Evolutionary conservation across 2,797 vertebrate species (phyloP).

Genomic region (Ciconia nigra): DNA sequence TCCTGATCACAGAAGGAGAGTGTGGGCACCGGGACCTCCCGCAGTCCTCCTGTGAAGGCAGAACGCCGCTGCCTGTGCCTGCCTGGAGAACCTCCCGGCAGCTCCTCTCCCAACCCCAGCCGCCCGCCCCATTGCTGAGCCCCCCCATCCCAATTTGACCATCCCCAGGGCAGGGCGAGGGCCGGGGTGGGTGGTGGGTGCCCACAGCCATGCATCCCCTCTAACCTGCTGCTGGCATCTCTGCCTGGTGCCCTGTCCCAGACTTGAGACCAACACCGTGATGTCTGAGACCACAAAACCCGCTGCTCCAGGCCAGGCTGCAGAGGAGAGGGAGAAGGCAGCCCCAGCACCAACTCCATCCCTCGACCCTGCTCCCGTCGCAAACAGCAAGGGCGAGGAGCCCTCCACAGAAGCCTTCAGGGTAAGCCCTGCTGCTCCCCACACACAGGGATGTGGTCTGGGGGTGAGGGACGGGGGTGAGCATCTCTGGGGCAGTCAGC

Average conservation of each 20-base stretch:
- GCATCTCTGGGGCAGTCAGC: neutral
- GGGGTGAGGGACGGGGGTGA: neutral
- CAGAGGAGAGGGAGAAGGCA: conserved; percentile 87
- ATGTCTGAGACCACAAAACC: conserved; percentile 87
- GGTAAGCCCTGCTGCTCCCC: conserved; percentile 75
- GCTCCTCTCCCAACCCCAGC: neutral
- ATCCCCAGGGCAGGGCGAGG: rapidly evolving
- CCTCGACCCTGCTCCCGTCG: neutral
- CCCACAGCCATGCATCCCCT: neutral
- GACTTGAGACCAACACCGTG: conserved; percentile 67
- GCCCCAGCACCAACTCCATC: conserved; percentile 50
- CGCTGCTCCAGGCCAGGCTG: conserved; percentile 77
- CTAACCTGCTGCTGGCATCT: neutral
- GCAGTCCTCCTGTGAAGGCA: neutral
- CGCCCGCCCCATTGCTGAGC: neutral
- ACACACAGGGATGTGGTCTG: rapidly evolving
- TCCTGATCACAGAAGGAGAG: neutral
- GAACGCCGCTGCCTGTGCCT: neutral
- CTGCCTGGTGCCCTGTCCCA: neutral
- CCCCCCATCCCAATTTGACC: rapidly evolving
- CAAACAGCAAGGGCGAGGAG: conserved; percentile 81
- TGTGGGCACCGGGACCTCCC: neutral
- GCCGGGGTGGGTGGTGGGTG: neutral
- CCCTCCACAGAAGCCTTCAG: conserved; percentile 82
- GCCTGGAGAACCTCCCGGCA: neutral